Percentiles rank a stretch among this genome's conserved stretches.
Evolutionary conservation across 2,113 vertebrate genomes (phyloP).

Genomic region (Muntiacus reevesi): DNA sequence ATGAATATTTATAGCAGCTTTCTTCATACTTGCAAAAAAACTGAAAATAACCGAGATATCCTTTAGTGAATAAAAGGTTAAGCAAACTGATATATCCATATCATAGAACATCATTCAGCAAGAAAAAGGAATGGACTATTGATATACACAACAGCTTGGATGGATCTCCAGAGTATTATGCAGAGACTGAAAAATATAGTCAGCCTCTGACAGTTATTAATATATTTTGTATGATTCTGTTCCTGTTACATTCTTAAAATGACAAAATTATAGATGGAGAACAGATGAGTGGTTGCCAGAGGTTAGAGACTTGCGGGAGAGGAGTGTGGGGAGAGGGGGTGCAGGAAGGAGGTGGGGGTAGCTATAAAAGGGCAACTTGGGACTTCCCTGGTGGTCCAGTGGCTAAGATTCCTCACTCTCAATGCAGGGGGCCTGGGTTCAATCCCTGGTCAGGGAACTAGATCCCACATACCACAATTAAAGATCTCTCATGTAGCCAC

Average conservation of each 20-base stretch:
- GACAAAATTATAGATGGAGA: conserved; percentile 7
- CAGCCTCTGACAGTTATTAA: neutral
- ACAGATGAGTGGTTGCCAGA: neutral
- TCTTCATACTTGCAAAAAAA: neutral
- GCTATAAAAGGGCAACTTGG: neutral
- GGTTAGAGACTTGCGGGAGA: neutral
- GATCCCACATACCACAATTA: neutral
- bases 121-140: neutral
- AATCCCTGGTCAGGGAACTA: neutral
- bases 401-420: neutral
- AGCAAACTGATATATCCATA: neutral
- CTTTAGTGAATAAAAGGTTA: neutral
- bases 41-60: neutral
- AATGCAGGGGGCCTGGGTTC: neutral
- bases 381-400: neutral
- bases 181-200: neutral
- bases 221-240: neutral
- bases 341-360: neutral
- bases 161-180: neutral
- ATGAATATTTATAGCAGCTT: neutral
- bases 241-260: conserved; percentile 10
- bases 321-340: neutral
- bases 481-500: neutral
- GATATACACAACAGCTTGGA: neutral
- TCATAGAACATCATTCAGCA: neutral